Evolutionary conservation across 2,888 invertebrate species (phyloP).

Genomic region (Argynnis bischoffii): DNA sequence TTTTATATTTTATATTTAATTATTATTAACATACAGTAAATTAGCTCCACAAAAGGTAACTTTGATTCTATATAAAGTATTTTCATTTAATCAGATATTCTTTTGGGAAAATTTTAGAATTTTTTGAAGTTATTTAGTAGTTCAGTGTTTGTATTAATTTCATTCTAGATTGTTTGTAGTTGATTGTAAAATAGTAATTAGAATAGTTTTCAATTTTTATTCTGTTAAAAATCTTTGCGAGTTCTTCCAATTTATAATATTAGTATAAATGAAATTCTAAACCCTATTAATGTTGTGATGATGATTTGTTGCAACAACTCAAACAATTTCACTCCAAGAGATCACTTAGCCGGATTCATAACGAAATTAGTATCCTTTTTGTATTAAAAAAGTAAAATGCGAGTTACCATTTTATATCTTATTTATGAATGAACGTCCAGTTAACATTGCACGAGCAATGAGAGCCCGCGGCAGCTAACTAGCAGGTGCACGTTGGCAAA

Average conservation of each 20-base stretch:
- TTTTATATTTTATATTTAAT: background rate
- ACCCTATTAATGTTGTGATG: background rate
- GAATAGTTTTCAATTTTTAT: too few species aligned
- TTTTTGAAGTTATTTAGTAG: too few species aligned
- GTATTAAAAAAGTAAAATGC: slow-evolving; percentile 41
- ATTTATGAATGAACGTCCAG: slow-evolving; percentile 53
- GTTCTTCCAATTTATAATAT: too few species aligned
- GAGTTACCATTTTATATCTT: slow-evolving; percentile 45
- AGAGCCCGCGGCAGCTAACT: slow-evolving; percentile 73
- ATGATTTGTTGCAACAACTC: background rate
- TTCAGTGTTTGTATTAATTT: too few species aligned
- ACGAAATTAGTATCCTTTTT: slow-evolving; percentile 18
- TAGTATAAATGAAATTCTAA: too few species aligned
- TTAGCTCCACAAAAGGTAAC: background rate
- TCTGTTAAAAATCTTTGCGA: too few species aligned
- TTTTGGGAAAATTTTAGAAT: too few species aligned
- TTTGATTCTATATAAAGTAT: background rate
- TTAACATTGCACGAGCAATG: slow-evolving; percentile 59
- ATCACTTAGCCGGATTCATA: slow-evolving; percentile 15
- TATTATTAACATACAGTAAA: background rate
- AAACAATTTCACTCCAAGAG: slow-evolving; percentile 4
- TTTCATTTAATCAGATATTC: background rate
- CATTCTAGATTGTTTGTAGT: too few species aligned
- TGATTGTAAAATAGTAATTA: too few species aligned
- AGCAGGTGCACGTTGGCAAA: slow-evolving; percentile 77